Evolutionary conservation across 1,140 invertebrate genomes (phyloP), one percentile per base, ranked within the genome.

Genomic region (Drosophila littoralis): DNA sequence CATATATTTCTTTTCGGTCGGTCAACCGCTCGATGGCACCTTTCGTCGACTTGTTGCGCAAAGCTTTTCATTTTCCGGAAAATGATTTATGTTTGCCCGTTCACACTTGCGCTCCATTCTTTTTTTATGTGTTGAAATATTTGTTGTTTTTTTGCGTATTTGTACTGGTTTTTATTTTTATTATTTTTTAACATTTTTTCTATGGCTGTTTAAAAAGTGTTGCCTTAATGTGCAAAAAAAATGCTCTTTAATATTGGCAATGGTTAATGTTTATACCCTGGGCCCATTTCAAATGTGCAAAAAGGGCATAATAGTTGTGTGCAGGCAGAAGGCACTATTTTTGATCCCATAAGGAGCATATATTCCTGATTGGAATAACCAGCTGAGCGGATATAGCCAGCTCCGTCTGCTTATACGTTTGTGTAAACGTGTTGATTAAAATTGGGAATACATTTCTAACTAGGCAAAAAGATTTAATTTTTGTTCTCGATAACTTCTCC

Each of bases 1-100:
- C 72, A 58, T 88, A 79, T 83, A 86, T 86, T 88, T 88, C 79
- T 75, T 77, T 88, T 57, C 67, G 66, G 70, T 79, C 79, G 83
- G 82, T 88, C 82, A 86, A 82, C 77, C 52, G 75, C 46, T 67
- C 17, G 50, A 36, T 48, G 66, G 40, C 54, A 79, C 70, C 79
- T 88, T 86, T 88, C 77, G 54, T 79, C 76, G 84, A 86, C 83
- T 88, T 86, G 83, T 86, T 86, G 83, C 83, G 77, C 83, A 79
- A 69, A 83, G 83, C 84, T 86, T 88, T 86, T 89, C 84, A 83
- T 89, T 86, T 86, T 79, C 59, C 76, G 71, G 79, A 72, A 79
- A 80, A 86, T 86, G 83, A 86, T 86, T 86, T 86, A 86, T 86
- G 83, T 73, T 36, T 59, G 70, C 64, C 55, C 66, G 64, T 77